Percentiles rank a stretch among this genome's conserved stretches.
These are phyloP conservation scores for Perizoma affinitatum DNA, from an alignment of 2,888 invertebrate genomes.

Conservation along the genomic window DNA sequence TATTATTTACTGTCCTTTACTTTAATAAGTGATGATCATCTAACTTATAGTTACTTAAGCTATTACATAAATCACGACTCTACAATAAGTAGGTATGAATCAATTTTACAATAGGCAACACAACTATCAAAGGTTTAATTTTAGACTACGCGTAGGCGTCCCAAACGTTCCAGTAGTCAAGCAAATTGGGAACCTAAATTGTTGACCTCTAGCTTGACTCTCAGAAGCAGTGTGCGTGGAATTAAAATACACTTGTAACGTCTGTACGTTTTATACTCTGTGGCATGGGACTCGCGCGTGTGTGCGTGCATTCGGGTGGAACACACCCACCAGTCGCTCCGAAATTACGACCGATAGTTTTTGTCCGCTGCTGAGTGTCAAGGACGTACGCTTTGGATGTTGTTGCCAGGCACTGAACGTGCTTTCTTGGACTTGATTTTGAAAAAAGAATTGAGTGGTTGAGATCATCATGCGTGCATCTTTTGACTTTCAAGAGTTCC, in stretches of 20 bases:
- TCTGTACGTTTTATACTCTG: slow-evolving; percentile 52
- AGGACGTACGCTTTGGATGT: slow-evolving; percentile 64
- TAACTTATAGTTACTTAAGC: neutral
- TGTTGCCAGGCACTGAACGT: slow-evolving; percentile 58
- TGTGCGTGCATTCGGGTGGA: slow-evolving; percentile 52
- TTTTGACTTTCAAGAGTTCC: slow-evolving; percentile 19
- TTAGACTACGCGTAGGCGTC: slow-evolving; percentile 36
- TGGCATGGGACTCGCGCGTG: slow-evolving; percentile 50
- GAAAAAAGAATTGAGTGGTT: slow-evolving; percentile 28
- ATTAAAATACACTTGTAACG: slow-evolving; percentile 19
- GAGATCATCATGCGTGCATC: slow-evolving; percentile 16
- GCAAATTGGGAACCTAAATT: slow-evolving; percentile 38
- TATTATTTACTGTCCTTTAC: slow-evolving; percentile 3
- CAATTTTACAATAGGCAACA: slow-evolving; percentile 16
- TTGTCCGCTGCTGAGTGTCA: slow-evolving; percentile 79
- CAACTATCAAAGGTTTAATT: slow-evolving; percentile 35
- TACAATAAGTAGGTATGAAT: neutral
- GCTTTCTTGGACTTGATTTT: slow-evolving; percentile 33
- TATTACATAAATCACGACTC: neutral
- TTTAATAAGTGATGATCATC: slow-evolving; percentile 2
- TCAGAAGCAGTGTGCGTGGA: slow-evolving; percentile 27
- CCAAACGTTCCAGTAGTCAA: slow-evolving; percentile 30
- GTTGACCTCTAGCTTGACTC: slow-evolving; percentile 41
- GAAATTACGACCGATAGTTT: slow-evolving; percentile 76
- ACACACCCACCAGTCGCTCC: slow-evolving; percentile 77